Base-by-base conservation (phyloP, 2,113 vertebrate genomes). In the Solenodon paradoxus region DNA sequence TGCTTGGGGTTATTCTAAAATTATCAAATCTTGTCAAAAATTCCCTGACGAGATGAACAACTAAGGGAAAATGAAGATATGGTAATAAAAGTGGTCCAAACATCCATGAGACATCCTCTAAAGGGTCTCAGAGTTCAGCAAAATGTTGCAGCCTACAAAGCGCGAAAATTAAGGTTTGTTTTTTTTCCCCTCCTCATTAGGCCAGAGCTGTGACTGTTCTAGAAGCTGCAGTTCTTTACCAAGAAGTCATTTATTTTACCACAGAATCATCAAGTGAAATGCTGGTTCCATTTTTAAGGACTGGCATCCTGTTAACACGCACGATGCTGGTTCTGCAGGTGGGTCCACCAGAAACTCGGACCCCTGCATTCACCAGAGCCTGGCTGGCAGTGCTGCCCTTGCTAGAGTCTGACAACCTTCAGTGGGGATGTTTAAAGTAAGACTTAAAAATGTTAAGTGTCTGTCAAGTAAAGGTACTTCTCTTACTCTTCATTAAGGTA, bases 261-360 rank as follows among this genome's bases (percentile, higher is more conserved):
- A 84, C 26, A 64, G 78, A 92, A 88, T 89, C 38, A 49, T 84
- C 86, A 66, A 55, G 42, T 78, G 83, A 92, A 85, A 78, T 92
- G 69, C 17, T 7, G 28, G 24, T 49, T 96, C 26, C 66, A 22
- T 68, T 74, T 81, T 40, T 64, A 77, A 95, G 66, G n/a, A 40
- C 81, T 57, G 32, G 13, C 26, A 71, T 66, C 32, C 24, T 22
- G 64, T 59, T 95, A 80, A 84, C 24, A 68, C 59, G 63, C 17
- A 3, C 9, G 28, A 68, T 66, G 22, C 32, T 92, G 75, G 19
- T 30, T 85, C 93, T 79, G 10, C 9, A 49, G 19, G 53, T 28
- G 59, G 55, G 4, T 66, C 45, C n/a, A 82, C 42, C 20, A 86
- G 90, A 77, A 59, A 93, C 79, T 78, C 92, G 47, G 57, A 53